A percentile compares a stretch with the other conserved stretches of the same genome.
Evolutionary conservation across 1,140 invertebrate genomes (phyloP).

Genomic region (Choristoneura fumiferana): DNA sequence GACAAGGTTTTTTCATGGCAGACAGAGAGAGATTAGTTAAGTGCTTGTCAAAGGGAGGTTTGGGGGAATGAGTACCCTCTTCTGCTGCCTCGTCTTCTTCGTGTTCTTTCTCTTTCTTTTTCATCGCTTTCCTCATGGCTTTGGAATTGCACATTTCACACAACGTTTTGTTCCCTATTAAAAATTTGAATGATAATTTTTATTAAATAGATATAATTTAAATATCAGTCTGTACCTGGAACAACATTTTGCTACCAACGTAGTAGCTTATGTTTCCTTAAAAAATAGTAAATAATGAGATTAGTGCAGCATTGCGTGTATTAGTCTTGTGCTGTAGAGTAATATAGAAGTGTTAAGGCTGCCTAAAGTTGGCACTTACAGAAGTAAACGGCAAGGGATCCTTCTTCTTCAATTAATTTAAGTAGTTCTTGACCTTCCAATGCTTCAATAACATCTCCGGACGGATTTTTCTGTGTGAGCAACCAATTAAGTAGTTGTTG

Average conservation of each 20-base stretch:
- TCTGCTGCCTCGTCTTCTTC: constrained; percentile 76
- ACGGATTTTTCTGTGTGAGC: constrained; percentile 93
- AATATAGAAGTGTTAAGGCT: constrained; percentile 23
- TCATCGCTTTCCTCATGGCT: constrained; percentile 82
- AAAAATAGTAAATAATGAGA: neutral
- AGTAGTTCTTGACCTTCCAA: constrained; percentile 90
- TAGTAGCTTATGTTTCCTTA: neutral
- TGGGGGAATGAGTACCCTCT: constrained; percentile 62
- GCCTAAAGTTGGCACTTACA: constrained; percentile 83
- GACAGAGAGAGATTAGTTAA: neutral
- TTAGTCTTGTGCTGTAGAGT: constrained; percentile 26
- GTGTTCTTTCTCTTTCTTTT: constrained; percentile 80
- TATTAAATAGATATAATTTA: neutral
- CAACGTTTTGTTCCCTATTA: constrained; percentile 90
- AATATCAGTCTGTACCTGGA: constrained; percentile 14
- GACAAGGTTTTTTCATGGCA: neutral
- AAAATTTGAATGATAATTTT: constrained; percentile 27
- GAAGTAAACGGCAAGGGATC: constrained; percentile 94
- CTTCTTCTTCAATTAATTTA: constrained; percentile 88
- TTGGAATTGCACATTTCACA: constrained; percentile 89
- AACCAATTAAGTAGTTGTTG: constrained; percentile 94
- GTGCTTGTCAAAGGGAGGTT: neutral
- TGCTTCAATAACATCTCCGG: constrained; percentile 93
- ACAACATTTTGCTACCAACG: neutral
- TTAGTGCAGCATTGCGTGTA: constrained; percentile 7